Evolutionary conservation across 37 sponge, comb jelly and placozoan species (phyloP), one percentile per base, ranked within the genome.

Genomic region (Geodia barretti): DNA sequence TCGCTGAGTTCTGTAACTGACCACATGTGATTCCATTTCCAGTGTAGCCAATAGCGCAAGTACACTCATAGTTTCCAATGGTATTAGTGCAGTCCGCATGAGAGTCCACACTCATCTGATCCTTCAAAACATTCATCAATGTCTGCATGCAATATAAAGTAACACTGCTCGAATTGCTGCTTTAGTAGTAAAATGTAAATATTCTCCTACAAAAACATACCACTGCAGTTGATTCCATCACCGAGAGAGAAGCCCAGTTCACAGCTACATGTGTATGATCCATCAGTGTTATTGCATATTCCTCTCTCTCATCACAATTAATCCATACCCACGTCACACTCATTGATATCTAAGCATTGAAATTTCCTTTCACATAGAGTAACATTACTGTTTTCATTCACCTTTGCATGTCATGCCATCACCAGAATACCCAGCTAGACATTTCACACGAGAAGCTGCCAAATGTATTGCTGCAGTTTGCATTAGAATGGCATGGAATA

Each of bases 371-470:
- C n/a, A n/a, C n/a, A n/a, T n/a, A n/a, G n/a, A n/a, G n/a, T n/a
- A n/a, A n/a, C n/a, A n/a, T n/a, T n/a, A n/a, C n/a, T n/a, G n/a
- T n/a, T n/a, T n/a, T 28, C 4, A 62, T 62, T n/a, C 64, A 62
- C 3, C n/a, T 62, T 62, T 28, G 8, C 26, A 62, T 2, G 64
- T 62, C 24, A 66, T 47, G 9, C 83, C 83, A 74, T 77, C 60
- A 40, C 77, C 77, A 38, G 29, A 40, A 37, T 62, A 84, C 0
- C 88, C 88, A 71, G 54, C 4, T 60, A 70, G 62, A 64, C 88
- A 88, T 23, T n/a, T 61, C 35, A 67, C 88, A 88, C 5, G 19
- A 2, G 63, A 62, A 88, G 63, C 83, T 82, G 0, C 88, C 88
- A 77, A 63, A 28, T 23, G 64, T 77, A 54, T 88, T 58, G 24